Base-by-base conservation (phyloP, 2,113 vertebrate species). In the Illadopsis cleaveri region DNA sequence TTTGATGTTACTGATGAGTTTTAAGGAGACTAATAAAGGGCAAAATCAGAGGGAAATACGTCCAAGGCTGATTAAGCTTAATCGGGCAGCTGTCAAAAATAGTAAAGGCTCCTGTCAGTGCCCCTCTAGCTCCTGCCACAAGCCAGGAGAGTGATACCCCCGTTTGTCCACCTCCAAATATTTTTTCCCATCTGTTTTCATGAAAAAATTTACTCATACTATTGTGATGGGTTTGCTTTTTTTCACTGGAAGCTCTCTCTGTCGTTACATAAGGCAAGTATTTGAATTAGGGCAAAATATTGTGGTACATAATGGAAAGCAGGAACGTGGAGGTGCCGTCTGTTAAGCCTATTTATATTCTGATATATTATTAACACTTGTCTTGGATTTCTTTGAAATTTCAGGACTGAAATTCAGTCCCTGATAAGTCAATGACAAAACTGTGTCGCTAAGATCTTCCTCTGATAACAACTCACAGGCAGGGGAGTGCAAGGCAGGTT, bases 341-440 rank as follows among this genome's bases (percentile, higher is more conserved):
- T 68, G 38, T 76, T 71, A 69, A 87, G n/a, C 35, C 31, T 90
- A 47, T 90, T 90, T 87, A 64, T 84, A 72, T 90, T 90, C 62
- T 61, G 82, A 73, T 89, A 62, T 73, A 94, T 86, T 92, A 90
- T 85, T 93, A 88, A 80, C 76, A 86, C 60, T 86, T 92, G 25
- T 81, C 68, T 80, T 66, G 47, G 54, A 54, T 93, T 92, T 89
- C 68, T 73, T 80, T 93, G 89, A 95, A 92, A 92, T 88, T 88
- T 76, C 38, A 82, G 61, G 31, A 72, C 33, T 58, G 61, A 85
- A 79, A 90, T 84, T 90, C 44, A 54, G 62, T 65, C 38, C 38
- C 56, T 42, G 48, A 57, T 73, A 95, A 96, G 50, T 58, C 72
- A 86, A 25, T 83, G 89, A 85, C 64, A 92, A 90, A 94, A 71